Percentiles rank a stretch among this genome's conserved stretches.
Conservation (phyloP, 2,113 vertebrate genomes). For the Siniperca knerii region DNA sequence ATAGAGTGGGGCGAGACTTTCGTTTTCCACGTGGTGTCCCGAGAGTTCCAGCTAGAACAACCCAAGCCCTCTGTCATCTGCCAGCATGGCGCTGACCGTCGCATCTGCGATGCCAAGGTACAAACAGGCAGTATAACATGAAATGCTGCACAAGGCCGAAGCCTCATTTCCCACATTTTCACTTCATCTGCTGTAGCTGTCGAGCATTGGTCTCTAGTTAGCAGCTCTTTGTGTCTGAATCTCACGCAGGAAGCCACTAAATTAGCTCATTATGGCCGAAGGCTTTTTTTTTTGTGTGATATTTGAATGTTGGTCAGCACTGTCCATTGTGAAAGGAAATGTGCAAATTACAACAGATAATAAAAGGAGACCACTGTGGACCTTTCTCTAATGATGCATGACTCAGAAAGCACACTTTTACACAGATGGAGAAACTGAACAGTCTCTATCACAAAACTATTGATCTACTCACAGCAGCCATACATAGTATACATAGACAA, state of each 20-base stretch:
- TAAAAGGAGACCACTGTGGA: slow-evolving; percentile 7
- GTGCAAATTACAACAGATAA: slow-evolving; percentile 20
- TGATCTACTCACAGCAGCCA: slow-evolving; percentile 21
- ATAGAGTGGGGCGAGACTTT: slow-evolving; percentile 96
- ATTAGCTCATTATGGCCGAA: slow-evolving; percentile 39
- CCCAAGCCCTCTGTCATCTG: slow-evolving; percentile 93
- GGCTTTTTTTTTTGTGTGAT: slow-evolving; percentile 1
- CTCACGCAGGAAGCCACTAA: slow-evolving; percentile 11
- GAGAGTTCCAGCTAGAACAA: slow-evolving; percentile 96
- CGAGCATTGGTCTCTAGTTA: slow-evolving; percentile 8
- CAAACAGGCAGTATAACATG: neutral
- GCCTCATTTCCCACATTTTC: neutral
- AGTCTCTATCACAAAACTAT: neutral
- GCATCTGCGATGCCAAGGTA: slow-evolving; percentile 95
- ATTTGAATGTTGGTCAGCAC: slow-evolving; percentile 24
- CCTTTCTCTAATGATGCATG: slow-evolving; percentile 42
- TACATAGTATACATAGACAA: neutral
- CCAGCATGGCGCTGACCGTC: slow-evolving; percentile 96
- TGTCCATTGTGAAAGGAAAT: slow-evolving; percentile 26
- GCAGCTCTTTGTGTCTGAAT: slow-evolving; percentile 3
- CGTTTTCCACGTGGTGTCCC: slow-evolving; percentile 93
- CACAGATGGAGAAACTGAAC: slow-evolving; percentile 12
- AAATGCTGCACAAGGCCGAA: neutral
- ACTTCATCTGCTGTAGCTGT: slow-evolving; percentile 8
- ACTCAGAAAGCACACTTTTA: slow-evolving; percentile 26